These are phyloP conservation scores for Cryptotis parvus DNA, from an alignment of 2,113 vertebrate species.

Conservation along the genomic window DNA sequence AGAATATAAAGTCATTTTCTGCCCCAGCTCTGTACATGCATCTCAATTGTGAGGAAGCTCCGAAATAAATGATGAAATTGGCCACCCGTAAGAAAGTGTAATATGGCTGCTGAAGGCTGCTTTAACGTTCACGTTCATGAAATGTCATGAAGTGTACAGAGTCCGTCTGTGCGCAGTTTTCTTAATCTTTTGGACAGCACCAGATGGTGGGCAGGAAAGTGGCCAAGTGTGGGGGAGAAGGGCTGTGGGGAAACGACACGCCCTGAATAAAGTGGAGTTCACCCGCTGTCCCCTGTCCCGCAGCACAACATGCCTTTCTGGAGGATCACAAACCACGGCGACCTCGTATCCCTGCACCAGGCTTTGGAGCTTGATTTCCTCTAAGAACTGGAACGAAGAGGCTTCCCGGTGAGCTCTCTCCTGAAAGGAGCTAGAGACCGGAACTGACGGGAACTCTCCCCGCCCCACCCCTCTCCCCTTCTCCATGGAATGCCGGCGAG, in stretches of 20 bases:
- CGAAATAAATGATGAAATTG: too few species aligned
- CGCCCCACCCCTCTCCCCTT: neutral
- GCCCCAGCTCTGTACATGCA: neutral
- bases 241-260: neutral
- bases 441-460: constrained; percentile 64
- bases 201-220: neutral
- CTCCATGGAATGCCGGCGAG: constrained; percentile 82
- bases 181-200: neutral
- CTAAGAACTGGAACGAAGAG: constrained; percentile 83
- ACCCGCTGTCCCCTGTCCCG: constrained; percentile 55
- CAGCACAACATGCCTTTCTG: constrained; percentile 99
- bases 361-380: constrained; percentile 98
- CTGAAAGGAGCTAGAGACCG: constrained; percentile 59
- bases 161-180: neutral
- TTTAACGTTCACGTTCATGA: neutral
- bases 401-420: constrained; percentile 61
- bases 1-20: constrained; percentile 1
- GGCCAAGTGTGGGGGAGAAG: neutral
- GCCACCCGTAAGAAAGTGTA: neutral
- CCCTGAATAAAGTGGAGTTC: neutral
- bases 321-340: constrained; percentile 96
- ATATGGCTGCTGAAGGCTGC: constrained; percentile 31
- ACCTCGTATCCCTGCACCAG: constrained; percentile 97
- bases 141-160: neutral
- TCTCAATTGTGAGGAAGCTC: too few species aligned